Conservation (phyloP, 2,113 vertebrate genomes). For the Pitta sordida region DNA sequence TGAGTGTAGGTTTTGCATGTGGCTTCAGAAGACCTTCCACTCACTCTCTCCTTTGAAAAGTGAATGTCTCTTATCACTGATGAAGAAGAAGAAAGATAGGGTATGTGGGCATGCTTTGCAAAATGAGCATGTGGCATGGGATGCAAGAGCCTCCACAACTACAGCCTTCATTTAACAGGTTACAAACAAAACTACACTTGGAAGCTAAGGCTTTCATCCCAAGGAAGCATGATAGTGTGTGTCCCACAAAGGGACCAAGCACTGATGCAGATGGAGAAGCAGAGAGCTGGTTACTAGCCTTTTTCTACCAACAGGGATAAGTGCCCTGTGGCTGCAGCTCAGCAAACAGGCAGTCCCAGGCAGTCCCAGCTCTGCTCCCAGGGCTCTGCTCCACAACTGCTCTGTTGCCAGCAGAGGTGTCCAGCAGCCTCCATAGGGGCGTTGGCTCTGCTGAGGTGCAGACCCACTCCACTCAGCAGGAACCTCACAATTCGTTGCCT, state of each 20-base stretch:
- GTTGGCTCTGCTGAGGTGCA: not conserved
- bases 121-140: accelerated
- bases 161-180: not conserved
- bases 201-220: accelerated
- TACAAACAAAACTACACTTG: not conserved
- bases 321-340: accelerated
- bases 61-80: not conserved
- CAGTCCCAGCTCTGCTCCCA: not conserved
- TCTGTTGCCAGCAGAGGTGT: not conserved
- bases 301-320: not conserved
- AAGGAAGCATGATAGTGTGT: accelerated
- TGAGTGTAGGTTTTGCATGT: accelerated
- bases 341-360: accelerated
- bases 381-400: not conserved
- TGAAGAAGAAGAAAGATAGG: not conserved
- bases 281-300: too few relatives aligned
- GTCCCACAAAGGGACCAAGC: accelerated
- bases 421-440: accelerated
- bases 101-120: accelerated
- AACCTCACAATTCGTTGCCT: not conserved
- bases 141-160: not conserved
- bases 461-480: accelerated
- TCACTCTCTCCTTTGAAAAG: not conserved
- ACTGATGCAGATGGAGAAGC: accelerated
- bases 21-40: not conserved